Base-by-base conservation (phyloP, 2,113 vertebrate genomes). In the Antennarius striatus region DNA sequence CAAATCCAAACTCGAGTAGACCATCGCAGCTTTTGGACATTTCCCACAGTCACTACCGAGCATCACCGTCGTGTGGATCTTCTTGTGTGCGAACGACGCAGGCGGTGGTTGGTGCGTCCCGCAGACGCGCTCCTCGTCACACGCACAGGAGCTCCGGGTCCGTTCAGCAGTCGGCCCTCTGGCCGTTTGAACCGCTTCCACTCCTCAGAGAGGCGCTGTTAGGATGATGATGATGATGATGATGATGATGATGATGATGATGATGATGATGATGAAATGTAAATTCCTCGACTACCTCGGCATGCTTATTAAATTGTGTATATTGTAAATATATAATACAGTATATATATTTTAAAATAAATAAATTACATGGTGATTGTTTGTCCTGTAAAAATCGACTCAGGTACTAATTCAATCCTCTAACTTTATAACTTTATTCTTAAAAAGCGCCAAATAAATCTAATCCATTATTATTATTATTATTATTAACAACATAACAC, bases 71-170 rank as follows among this genome's bases (percentile, higher is more conserved):
- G 73, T 71, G 6, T 39, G 68, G 65, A 62, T 75, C 71, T 79
- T 87, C 73, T 72, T 63, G 77, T 87, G 84, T 64, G 79, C 80
- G 60, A 62, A 86, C 88, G 88, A 88, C 71, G 90, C 80, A 49
- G 68, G 73, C 74, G 68, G 79, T 83, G 82, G 85, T 85, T 88
- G 86, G 88, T 74, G 90, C 72, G 60, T 79, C 59, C 71, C 16
- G 69, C 80, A 85, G 88, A 91, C 87, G 86, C 68, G 71, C 70
- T 13, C 79, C n/a, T 86, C 91, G 87, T 91, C 86, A 90, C 72
- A 63, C 67, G 49, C 32, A 45, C 53, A 43, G 74, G 56, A 76
- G 71, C 81, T 77, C 79, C 61, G 61, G 68, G 62, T 82, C 63
- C 71, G 64, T 66, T 69, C 77, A 66, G 77, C 79, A 60, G n/a